Conservation (phyloP, 64 coral and sea anemone species). For the Platygyra sinensis region DNA sequence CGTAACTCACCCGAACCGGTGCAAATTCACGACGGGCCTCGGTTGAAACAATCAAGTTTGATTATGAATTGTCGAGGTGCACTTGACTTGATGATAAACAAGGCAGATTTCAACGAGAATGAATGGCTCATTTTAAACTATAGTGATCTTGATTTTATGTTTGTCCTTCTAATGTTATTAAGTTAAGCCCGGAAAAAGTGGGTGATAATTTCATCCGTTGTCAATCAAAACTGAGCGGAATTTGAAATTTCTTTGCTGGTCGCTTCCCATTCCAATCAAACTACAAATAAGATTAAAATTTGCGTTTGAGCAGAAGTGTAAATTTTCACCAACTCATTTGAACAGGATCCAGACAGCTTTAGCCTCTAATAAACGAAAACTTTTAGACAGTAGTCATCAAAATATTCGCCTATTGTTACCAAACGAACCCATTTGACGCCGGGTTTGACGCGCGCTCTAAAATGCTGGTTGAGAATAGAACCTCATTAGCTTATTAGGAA, state of each 20-base stretch:
- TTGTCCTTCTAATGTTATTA: constrained; percentile 4
- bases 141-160: not conserved
- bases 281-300: not conserved
- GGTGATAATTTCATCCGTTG: not conserved
- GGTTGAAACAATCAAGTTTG: constrained; percentile 21
- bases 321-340: constrained; percentile 1
- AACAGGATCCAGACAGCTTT: not conserved
- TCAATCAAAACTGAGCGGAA: not conserved
- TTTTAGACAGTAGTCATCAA: constrained; percentile 12
- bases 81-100: not conserved
- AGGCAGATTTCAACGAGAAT: not conserved
- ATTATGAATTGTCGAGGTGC: constrained; percentile 3
- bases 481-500: constrained; percentile 32
- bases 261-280: not conserved
- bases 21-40: not conserved
- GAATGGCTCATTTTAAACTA: not conserved
- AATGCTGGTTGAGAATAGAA: not conserved
- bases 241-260: not conserved
- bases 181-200: not conserved
- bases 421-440: constrained; percentile 1
- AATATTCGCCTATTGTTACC: constrained; percentile 9
- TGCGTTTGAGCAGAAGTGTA: not conserved
- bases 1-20: not conserved
- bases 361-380: constrained; percentile 10
- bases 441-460: not conserved